phyloP scores from a whole-genome alignment of 2,113 vertebrate species.

The Pseudorasbora parva region DNA sequence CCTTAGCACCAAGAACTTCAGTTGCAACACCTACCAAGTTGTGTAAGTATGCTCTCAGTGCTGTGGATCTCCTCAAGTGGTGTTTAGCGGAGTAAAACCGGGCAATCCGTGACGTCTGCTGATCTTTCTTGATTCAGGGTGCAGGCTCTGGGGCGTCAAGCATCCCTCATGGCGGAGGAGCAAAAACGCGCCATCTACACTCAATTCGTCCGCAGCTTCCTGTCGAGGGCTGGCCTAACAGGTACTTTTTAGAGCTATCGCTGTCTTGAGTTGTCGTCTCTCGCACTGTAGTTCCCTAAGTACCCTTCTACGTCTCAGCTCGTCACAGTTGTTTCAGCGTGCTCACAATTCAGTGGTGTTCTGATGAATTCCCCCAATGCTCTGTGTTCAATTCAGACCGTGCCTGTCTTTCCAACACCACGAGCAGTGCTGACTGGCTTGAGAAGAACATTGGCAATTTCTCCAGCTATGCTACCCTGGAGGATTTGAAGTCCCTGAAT shows the following conservation, averaged over 20 bases:
- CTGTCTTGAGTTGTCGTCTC: neutral
- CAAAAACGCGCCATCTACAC: constrained; percentile 51
- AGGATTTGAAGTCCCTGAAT: constrained; percentile 61
- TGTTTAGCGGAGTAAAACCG: neutral
- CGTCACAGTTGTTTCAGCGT: neutral
- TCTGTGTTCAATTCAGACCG: constrained; percentile 54
- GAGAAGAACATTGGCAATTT: constrained; percentile 60
- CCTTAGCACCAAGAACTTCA: constrained; percentile 64
- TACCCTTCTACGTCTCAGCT: neutral
- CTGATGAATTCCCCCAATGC: neutral
- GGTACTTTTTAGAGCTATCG: constrained; percentile 45
- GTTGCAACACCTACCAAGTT: constrained; percentile 61
- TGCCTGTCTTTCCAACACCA: constrained; percentile 55
- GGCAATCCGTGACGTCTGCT: neutral
- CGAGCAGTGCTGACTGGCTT: constrained; percentile 53
- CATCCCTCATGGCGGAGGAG: constrained; percentile 45
- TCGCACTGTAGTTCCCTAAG: neutral
- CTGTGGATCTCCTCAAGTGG: neutral
- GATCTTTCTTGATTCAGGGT: constrained; percentile 53
- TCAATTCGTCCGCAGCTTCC: constrained; percentile 65
- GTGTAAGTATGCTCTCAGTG: constrained; percentile 57
- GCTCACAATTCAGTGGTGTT: neutral
- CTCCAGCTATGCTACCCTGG: constrained; percentile 48
- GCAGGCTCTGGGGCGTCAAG: constrained; percentile 52
- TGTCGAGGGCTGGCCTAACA: constrained; percentile 54